Conservation (phyloP, 1,140 invertebrate species). For the Drosophila quadrilineata region DNA sequence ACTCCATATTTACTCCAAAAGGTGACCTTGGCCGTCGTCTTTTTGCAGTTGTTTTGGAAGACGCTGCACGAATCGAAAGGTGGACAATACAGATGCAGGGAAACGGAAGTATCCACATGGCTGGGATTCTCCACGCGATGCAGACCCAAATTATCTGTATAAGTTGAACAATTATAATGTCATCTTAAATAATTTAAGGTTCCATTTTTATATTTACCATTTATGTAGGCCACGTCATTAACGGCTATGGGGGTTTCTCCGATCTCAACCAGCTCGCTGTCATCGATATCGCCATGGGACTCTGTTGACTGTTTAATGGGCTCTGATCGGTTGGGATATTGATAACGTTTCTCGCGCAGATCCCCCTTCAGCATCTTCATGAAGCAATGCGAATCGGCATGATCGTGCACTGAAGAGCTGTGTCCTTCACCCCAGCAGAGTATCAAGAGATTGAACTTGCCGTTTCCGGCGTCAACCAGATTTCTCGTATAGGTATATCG, state of each 20-base stretch:
- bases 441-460: slow-evolving; percentile 98
- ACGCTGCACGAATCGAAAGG: slow-evolving; percentile 94
- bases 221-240: slow-evolving; percentile 96
- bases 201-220: slow-evolving; percentile 86
- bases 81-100: slow-evolving; percentile 97
- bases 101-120: slow-evolving; percentile 92
- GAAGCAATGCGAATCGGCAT: slow-evolving; percentile 97
- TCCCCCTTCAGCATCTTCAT: slow-evolving; percentile 94
- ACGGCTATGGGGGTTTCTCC: slow-evolving; percentile 85
- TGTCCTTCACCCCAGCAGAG: slow-evolving; percentile 98
- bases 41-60: slow-evolving; percentile 95
- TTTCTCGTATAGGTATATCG: slow-evolving; percentile 96
- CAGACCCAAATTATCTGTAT: slow-evolving; percentile 93
- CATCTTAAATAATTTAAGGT: neutral
- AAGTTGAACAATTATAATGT: neutral
- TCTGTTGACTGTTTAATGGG: slow-evolving; percentile 2
- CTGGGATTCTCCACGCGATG: slow-evolving; percentile 98
- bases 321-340: slow-evolving; percentile 52
- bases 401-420: slow-evolving; percentile 97
- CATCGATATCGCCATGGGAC: slow-evolving; percentile 50
- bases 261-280: slow-evolving; percentile 83
- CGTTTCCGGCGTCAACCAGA: slow-evolving; percentile 96
- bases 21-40: slow-evolving; percentile 84
- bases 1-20: slow-evolving; percentile 86
- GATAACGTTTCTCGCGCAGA: slow-evolving; percentile 85